A percentile compares a stretch with the other conserved stretches of the same genome.
phyloP scores from a whole-genome alignment of 2,113 vertebrate genomes.

The Sinocyclocheilus anshuiensis region DNA sequence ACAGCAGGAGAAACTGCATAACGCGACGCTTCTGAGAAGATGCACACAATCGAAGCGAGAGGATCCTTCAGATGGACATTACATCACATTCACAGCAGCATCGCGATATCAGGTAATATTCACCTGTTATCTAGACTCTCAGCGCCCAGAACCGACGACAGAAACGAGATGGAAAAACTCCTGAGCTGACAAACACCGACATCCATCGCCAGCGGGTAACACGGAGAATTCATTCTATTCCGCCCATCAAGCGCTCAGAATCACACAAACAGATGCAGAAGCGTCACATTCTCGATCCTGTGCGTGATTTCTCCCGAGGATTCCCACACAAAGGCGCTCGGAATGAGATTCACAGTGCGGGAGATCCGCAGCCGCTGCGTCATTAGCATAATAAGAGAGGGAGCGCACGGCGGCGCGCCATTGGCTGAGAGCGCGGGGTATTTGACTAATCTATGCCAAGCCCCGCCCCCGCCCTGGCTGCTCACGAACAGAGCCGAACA shows the following conservation, averaged over 20 bases:
- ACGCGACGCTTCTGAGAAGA: not conserved
- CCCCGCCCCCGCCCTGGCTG: not conserved
- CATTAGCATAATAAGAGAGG: slow-evolving; percentile 39
- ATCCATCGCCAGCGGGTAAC: slow-evolving; percentile 93
- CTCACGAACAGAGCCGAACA: no score
- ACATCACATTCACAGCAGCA: no score
- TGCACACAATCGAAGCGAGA: not conserved
- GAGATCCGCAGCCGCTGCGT: slow-evolving; percentile 38
- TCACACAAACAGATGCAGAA: no score
- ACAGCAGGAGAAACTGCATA: not conserved
- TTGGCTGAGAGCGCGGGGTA: slow-evolving; percentile 57
- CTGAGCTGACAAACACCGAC: slow-evolving; percentile 93
- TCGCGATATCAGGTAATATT: slow-evolving; percentile 19
- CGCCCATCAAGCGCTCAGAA: slow-evolving; percentile 62
- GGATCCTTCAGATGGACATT: not conserved
- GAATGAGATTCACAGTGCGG: not conserved
- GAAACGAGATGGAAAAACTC: slow-evolving; percentile 93
- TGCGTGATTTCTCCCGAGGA: not conserved
- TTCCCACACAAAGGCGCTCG: slow-evolving; percentile 46
- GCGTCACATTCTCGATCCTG: slow-evolving; percentile 52
- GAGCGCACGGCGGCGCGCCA: slow-evolving; percentile 24
- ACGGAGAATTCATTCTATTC: slow-evolving; percentile 86
- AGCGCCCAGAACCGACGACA: slow-evolving; percentile 89
- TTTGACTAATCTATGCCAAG: slow-evolving; percentile 60
- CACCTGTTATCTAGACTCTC: slow-evolving; percentile 90